Percentiles rank a stretch among this genome's conserved stretches.
Evolutionary conservation across 2,888 invertebrate species (phyloP).

Genomic region (Timema cristinae): DNA sequence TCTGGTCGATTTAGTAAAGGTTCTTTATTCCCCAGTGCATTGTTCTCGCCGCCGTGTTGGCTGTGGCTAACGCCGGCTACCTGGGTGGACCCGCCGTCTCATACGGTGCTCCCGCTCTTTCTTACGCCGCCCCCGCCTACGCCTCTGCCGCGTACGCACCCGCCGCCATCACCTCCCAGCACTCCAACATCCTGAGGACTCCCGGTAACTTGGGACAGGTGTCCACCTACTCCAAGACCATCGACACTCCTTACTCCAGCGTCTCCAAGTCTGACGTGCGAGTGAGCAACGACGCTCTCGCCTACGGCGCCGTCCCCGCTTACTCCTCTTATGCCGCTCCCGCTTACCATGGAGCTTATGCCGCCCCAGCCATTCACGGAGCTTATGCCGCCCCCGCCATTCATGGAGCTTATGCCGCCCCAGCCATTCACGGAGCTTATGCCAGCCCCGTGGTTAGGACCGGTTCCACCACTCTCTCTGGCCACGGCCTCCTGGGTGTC

Average conservation of each 20-base stretch:
- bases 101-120: too few species aligned
- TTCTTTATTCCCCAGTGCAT: slow-evolving; percentile 19
- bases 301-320: slow-evolving; percentile 21
- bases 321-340: slow-evolving; percentile 32
- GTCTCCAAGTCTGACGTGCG: slow-evolving; percentile 66
- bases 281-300: slow-evolving; percentile 42
- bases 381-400: slow-evolving; percentile 21
- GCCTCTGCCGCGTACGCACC: slow-evolving; percentile 7
- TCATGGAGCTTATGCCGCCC: slow-evolving; percentile 9
- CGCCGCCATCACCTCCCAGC: slow-evolving; percentile 31
- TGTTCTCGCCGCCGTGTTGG: slow-evolving; percentile 32
- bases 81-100: neutral
- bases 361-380: slow-evolving; percentile 25
- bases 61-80: slow-evolving; percentile 37
- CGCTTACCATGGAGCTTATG: slow-evolving; percentile 21
- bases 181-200: slow-evolving; percentile 46
- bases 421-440: slow-evolving; percentile 18
- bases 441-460: slow-evolving; percentile 32
- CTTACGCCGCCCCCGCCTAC: slow-evolving; percentile 18
- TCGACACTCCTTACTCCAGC: slow-evolving; percentile 68
- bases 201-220: slow-evolving; percentile 63
- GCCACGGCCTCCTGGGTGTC: slow-evolving; percentile 49
- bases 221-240: slow-evolving; percentile 65
- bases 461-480: slow-evolving; percentile 27
- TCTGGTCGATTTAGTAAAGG: too few species aligned